These are phyloP conservation scores for Malurus splendens DNA, from an alignment of 2,797 vertebrate genomes.

Conservation along the genomic window DNA sequence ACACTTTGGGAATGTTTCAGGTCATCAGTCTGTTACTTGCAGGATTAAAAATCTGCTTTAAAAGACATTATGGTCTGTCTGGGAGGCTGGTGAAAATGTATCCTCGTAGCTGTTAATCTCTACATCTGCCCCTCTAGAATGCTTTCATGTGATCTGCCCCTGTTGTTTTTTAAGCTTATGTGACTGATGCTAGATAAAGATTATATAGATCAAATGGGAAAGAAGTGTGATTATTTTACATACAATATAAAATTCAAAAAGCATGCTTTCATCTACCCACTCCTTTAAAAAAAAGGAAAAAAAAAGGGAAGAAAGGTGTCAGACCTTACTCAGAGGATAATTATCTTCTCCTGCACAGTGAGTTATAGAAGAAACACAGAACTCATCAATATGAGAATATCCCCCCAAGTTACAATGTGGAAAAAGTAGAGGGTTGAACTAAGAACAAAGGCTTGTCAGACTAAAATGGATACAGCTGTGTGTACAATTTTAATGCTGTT, in stretches of 20 bases:
- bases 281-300: neutral
- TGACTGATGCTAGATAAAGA: conserved; percentile 50
- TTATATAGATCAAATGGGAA: conserved; percentile 52
- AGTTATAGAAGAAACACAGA: conserved; percentile 25
- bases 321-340: conserved; percentile 13
- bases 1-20: neutral
- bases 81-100: conserved; percentile 31
- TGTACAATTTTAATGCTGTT: conserved; percentile 3
- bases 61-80: conserved; percentile 35
- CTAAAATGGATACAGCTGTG: conserved; percentile 31
- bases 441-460: conserved; percentile 47
- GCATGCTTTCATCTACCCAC: conserved; percentile 40
- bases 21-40: conserved; percentile 19
- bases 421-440: conserved; percentile 2
- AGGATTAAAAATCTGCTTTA: conserved; percentile 36
- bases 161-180: conserved; percentile 51
- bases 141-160: conserved; percentile 49
- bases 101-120: conserved; percentile 44
- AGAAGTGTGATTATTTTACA: conserved; percentile 46
- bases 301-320: neutral
- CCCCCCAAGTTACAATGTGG: conserved; percentile 29
- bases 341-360: conserved; percentile 11
- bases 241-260: conserved; percentile 47
- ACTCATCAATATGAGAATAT: conserved; percentile 45
- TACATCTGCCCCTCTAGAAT: conserved; percentile 41